Base-by-base conservation (phyloP, 2,888 invertebrate species). In the Glyphotaelius pellucidus region DNA sequence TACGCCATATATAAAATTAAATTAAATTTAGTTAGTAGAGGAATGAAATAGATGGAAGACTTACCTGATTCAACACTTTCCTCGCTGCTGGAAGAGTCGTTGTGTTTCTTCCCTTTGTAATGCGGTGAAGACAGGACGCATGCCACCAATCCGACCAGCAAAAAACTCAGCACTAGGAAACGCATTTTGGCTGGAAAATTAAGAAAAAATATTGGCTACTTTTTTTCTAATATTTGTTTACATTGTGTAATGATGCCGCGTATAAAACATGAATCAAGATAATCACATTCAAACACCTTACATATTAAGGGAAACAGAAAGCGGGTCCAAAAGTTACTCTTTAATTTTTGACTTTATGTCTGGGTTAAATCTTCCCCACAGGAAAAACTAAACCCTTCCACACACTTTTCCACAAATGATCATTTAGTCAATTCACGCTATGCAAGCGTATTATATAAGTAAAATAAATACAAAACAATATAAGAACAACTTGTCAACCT, bases 151-250 rank as follows among this genome's bases (percentile, higher is more conserved):
- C 89, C 84, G 42, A 91, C 67, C 80, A 91, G 38, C 25, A 91
- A 79, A 85, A 91, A 91, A 19, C 79, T 85, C 42, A 84, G 38
- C 30, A 52, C 31, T 35, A 91, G 85, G 87, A 89, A 90, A 67
- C 89, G 89, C 91, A 91, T 91, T 52, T 42, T 91, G 32, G 12
- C 89, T 91, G 67, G n/a, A 89, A 91, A 32, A 89, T n/a, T n/a
- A 67, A 67, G 25, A 67, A 25, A n/a, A 67, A 67, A 7, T 25
- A 12, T 42, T 42, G 42, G 1, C 11, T 12, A 11, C 1, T 42
- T 42, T 42, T 42, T 42, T 42, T 12, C 12, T 7, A 25, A 67
- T 67, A 25, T 7, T 67, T 67, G 14, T 52, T 52, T 19, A 19
- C 25, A 52, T 19, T 25, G 25, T 25, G 5, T n/a, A 25, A 7